Conservation (phyloP, 2,888 invertebrate genomes). For the Tetanocera ferruginea region DNA sequence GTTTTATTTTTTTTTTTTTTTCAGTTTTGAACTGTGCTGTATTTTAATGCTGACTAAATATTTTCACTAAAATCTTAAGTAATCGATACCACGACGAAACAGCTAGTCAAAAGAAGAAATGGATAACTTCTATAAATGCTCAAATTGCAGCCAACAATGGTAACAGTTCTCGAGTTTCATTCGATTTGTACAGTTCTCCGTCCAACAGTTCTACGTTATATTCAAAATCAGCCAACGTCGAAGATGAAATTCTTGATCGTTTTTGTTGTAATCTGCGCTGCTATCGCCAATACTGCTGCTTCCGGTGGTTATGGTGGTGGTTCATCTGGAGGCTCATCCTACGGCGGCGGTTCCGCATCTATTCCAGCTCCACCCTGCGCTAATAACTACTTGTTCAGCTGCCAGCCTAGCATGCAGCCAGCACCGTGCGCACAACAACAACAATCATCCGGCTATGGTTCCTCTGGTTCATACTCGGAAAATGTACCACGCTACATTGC, state of each 20-base stretch:
- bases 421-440: conserved; percentile 38
- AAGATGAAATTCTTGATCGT: conserved; percentile 19
- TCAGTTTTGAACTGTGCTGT: no score
- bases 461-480: conserved; percentile 41
- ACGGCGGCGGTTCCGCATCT: background rate
- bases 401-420: conserved; percentile 44
- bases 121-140: background rate
- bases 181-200: conserved; percentile 5
- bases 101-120: background rate
- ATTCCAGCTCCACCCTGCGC: conserved; percentile 43
- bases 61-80: no score
- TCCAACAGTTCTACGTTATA: background rate
- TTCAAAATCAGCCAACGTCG: background rate
- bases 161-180: conserved; percentile 17
- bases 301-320: background rate
- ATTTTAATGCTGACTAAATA: no score
- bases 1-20: no score
- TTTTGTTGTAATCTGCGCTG: conserved; percentile 6
- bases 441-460: conserved; percentile 12
- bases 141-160: background rate
- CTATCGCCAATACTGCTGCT: background rate
- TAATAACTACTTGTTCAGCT: conserved; percentile 46
- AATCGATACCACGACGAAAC: background rate
- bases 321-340: background rate
- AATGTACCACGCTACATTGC: conserved; percentile 43